phyloP scores from a whole-genome alignment of 1,140 invertebrate species.

The Ips nitidus region DNA sequence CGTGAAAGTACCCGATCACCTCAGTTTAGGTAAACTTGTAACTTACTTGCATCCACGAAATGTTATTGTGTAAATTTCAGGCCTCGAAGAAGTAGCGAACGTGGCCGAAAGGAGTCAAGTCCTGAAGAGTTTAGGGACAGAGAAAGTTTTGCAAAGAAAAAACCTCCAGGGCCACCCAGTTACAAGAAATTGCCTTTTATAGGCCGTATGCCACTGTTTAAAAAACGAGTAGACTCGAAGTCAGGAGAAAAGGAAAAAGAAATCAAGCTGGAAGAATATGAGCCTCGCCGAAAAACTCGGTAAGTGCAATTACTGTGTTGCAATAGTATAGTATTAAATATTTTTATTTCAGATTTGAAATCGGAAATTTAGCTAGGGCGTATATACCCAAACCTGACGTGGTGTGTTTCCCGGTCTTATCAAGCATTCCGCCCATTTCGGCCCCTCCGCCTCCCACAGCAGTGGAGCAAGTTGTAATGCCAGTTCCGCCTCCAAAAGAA shows the following conservation, averaged over 20 bases:
- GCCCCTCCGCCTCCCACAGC: conserved; percentile 39
- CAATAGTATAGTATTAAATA: conserved; percentile 2
- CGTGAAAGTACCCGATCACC: neutral
- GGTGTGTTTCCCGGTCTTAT: conserved; percentile 59
- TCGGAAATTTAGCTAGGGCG: conserved; percentile 47
- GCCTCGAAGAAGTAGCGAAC: conserved; percentile 17
- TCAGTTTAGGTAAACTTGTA: neutral
- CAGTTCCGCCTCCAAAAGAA: conserved; percentile 38
- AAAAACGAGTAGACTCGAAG: conserved; percentile 57
- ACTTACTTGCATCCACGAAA: neutral
- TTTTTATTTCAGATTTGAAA: conserved; percentile 43
- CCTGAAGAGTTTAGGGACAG: conserved; percentile 10
- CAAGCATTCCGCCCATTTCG: conserved; percentile 54
- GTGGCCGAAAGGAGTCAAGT: neutral
- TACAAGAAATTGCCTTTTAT: conserved; percentile 69
- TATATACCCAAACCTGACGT: conserved; percentile 55
- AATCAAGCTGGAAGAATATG: conserved; percentile 50
- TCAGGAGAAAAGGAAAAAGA: conserved; percentile 47
- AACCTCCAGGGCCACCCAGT: conserved; percentile 41
- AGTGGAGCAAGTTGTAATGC: conserved; percentile 14
- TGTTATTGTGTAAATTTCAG: neutral
- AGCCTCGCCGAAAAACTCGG: conserved; percentile 44
- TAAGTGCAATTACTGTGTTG: conserved; percentile 9
- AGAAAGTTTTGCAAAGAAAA: conserved; percentile 33
- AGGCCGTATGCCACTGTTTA: conserved; percentile 68